Base-by-base conservation (phyloP, 2,113 vertebrate genomes). In the Antidorcas marsupialis region DNA sequence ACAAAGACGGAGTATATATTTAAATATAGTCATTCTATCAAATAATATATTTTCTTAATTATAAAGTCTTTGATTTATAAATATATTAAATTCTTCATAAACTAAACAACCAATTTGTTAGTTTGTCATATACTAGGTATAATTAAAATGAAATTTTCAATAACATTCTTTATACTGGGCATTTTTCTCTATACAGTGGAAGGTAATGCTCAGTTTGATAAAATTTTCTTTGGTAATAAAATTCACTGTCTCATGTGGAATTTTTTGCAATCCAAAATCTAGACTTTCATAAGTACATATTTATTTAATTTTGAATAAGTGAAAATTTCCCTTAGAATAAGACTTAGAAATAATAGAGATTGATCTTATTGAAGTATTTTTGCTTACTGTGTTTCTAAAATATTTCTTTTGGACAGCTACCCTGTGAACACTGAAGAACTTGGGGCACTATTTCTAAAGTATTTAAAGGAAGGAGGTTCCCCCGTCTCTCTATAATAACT, bases 61-160 rank as follows among this genome's bases (percentile, higher is more conserved):
- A 28, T 76, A n/a, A 90, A 93, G 28, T 33, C 19, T 53, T 84
- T 84, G 21, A 57, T 82, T 81, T 47, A n/a, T 84, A 94, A 71
- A 62, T 59, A 27, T 82, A 64, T 82, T 4, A 87, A 57, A 88
- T 84, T 81, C 17, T 85, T 94, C 23, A 62, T 52, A 71, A 25
- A n/a, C 30, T 59, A 88, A 83, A 25, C 43, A 79, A 43, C 7
- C 33, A 78, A 8, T 52, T 81, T 81, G 14, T n/a, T 50, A 62
- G 9, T 55, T 71, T 92, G 25, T 92, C 6, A 85, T 27, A 36
- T 47, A 76, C 36, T 39, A 93, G n/a, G n/a, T 91, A 1, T 59
- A 47, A 62, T 76, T 43, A 92, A 83, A 93, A 23, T 62, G 28
- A 96, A 90, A 87, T 60, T 57, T 82, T 16, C 27, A 84, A 21